These are phyloP conservation scores for Aselliscus stoliczkanus DNA, from an alignment of 2,797 vertebrate genomes.

Conservation along the genomic window DNA sequence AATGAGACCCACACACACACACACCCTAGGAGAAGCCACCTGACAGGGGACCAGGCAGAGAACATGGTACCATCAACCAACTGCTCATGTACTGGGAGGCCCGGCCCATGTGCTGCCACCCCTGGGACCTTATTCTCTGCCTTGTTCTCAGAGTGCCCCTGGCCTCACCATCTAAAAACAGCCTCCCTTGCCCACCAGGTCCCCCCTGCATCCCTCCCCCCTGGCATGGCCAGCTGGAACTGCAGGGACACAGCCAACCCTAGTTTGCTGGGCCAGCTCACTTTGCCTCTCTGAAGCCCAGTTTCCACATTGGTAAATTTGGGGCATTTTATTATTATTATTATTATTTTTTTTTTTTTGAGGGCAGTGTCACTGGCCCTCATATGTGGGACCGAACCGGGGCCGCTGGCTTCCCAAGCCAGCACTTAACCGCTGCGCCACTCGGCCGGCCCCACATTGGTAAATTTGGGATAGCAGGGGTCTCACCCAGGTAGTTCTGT, in stretches of 20 bases:
- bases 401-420: no score
- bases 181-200: background rate
- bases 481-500: background rate
- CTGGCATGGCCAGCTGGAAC: background rate
- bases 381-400: no score
- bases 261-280: background rate
- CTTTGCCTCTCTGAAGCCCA: background rate
- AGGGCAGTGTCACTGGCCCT: no score
- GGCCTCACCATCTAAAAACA: background rate
- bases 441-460: background rate
- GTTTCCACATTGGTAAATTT: background rate
- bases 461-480: no score
- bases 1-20: no score
- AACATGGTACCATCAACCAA: no score
- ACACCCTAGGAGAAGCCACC: background rate
- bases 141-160: background rate
- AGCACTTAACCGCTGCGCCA: no score
- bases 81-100: accelerated
- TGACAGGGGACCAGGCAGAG: background rate
- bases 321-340: no score
- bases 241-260: background rate
- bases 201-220: background rate
- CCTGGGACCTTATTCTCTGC: background rate
- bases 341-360: no score
- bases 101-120: background rate